These are phyloP conservation scores for Setophaga kirtlandii DNA, from an alignment of 2,113 vertebrate species.

Conservation along the genomic window DNA sequence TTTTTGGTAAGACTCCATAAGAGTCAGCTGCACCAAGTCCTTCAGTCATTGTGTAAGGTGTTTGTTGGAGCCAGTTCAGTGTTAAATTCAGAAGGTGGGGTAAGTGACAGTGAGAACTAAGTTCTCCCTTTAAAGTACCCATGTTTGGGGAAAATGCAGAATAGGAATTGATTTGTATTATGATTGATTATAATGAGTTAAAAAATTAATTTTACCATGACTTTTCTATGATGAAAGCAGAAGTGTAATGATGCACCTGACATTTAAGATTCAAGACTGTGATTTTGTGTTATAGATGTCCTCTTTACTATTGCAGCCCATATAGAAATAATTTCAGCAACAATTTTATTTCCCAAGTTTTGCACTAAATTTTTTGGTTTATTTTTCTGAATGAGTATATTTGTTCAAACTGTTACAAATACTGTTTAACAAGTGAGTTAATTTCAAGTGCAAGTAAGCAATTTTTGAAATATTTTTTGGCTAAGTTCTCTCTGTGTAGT, in stretches of 20 bases:
- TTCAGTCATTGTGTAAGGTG: background rate
- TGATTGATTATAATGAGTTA: background rate
- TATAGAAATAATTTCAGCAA: constrained; percentile 36
- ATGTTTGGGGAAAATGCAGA: background rate
- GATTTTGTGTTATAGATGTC: background rate
- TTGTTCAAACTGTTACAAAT: constrained; percentile 24
- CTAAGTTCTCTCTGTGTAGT: constrained; percentile 1
- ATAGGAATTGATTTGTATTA: background rate
- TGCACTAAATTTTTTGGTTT: background rate
- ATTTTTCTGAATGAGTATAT: background rate
- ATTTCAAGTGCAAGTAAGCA: constrained; percentile 42
- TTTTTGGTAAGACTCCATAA: background rate
- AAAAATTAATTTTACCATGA: background rate
- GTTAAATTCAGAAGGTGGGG: background rate
- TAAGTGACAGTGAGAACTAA: background rate
- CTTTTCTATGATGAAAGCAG: background rate
- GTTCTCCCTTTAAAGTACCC: background rate
- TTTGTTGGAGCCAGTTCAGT: background rate
- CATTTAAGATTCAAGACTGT: background rate
- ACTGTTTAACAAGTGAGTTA: constrained; percentile 11
- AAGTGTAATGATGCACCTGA: background rate
- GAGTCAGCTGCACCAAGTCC: background rate
- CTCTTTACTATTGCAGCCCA: constrained; percentile 2
- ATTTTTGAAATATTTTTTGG: constrained; percentile 61
- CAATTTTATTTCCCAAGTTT: constrained; percentile 42